These are phyloP conservation scores for Conus betulinus DNA, from an alignment of 1,140 invertebrate species.

Conservation along the genomic window DNA sequence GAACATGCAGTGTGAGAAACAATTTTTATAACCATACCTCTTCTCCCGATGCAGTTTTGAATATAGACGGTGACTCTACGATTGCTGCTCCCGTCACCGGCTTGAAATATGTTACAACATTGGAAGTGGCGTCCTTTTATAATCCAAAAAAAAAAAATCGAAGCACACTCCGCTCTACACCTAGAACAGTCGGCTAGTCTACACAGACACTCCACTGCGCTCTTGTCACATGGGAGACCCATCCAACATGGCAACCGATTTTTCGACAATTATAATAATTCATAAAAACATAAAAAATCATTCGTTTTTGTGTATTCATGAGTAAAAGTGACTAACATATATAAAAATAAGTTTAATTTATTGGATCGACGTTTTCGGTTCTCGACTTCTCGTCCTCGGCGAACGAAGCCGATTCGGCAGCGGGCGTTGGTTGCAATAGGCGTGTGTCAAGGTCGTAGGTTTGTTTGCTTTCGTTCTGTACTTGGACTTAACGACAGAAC, in stretches of 20 bases:
- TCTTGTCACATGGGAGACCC: neutral
- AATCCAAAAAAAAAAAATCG: neutral
- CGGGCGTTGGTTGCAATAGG: neutral
- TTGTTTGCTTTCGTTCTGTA: too few relatives aligned
- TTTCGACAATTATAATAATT: neutral
- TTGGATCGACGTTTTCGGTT: neutral
- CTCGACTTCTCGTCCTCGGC: neutral
- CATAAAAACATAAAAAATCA: neutral
- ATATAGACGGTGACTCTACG: neutral
- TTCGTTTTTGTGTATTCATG: neutral
- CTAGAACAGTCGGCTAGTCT: neutral
- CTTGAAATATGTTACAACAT: neutral
- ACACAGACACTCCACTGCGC: neutral
- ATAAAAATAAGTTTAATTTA: neutral
- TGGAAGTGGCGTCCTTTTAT: neutral
- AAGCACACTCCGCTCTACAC: neutral
- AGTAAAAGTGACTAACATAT: neutral
- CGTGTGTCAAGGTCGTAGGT: neutral
- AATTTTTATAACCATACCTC: neutral
- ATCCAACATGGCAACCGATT: slow-evolving; percentile 10
- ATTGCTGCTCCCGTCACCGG: neutral
- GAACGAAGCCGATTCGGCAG: neutral
- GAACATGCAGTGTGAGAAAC: neutral
- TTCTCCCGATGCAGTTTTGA: neutral
- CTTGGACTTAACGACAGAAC: too few relatives aligned